A percentile compares a stretch with the other conserved stretches of the same genome.
These are phyloP conservation scores for Eurytoma californica DNA, from an alignment of 2,888 invertebrate species.

Conservation along the genomic window DNA sequence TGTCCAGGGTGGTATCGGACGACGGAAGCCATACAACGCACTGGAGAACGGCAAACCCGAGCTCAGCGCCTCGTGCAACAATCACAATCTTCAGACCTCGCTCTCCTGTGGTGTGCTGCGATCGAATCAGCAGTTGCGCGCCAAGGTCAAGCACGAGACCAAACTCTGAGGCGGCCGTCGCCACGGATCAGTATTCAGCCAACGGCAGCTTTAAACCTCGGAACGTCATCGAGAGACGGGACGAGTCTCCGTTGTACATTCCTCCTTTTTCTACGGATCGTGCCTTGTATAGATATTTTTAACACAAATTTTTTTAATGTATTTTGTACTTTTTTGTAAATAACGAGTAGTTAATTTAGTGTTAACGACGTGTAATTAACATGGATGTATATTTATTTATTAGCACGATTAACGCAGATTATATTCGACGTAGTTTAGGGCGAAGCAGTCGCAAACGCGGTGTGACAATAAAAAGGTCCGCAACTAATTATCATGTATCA, in stretches of 20 bases:
- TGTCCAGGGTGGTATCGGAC: slow-evolving; percentile 11
- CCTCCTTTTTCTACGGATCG: too few species aligned
- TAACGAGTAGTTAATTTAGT: slow-evolving; percentile 30
- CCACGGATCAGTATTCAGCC: slow-evolving; percentile 37
- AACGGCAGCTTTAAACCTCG: background rate
- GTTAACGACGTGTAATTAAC: background rate
- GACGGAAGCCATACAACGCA: slow-evolving; percentile 60
- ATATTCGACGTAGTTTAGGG: too few species aligned
- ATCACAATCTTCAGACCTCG: slow-evolving; percentile 56
- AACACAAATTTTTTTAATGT: slow-evolving; percentile 15
- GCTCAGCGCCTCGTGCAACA: slow-evolving; percentile 9
- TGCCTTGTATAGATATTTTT: background rate
- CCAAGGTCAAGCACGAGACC: slow-evolving; percentile 71
- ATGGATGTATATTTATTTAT: background rate
- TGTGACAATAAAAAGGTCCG: too few species aligned
- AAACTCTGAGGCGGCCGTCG: slow-evolving; percentile 64
- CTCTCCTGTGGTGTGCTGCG: slow-evolving; percentile 63
- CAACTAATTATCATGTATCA: too few species aligned
- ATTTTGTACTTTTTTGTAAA: slow-evolving; percentile 47
- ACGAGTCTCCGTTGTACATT: too few species aligned
- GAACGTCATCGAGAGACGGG: too few species aligned
- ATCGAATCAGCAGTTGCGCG: slow-evolving; percentile 68
- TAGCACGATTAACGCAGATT: too few species aligned
- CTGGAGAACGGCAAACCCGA: slow-evolving; percentile 59
- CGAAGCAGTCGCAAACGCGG: too few species aligned